These are phyloP conservation scores for Euthynnus affinis DNA, from an alignment of 2,797 vertebrate species.

Conservation along the genomic window DNA sequence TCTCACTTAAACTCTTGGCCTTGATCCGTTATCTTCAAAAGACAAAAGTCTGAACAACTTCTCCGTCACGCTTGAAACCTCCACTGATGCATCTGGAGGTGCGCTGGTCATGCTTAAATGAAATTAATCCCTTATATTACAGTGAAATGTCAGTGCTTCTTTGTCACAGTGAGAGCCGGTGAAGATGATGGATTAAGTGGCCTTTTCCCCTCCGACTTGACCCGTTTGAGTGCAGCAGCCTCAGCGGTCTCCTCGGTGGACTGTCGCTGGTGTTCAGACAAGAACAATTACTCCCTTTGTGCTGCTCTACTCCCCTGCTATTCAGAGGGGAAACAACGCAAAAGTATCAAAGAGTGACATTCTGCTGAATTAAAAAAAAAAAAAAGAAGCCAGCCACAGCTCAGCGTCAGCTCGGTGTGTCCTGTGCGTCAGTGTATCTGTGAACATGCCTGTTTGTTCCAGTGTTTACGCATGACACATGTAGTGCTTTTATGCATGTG, in stretches of 20 bases:
- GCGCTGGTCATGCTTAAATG: constrained; percentile 1
- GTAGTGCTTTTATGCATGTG: constrained; percentile 39
- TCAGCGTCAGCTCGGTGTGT: constrained; percentile 12
- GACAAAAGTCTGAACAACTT: constrained; percentile 40
- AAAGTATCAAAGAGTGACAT: constrained; percentile 66
- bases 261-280: constrained; percentile 69
- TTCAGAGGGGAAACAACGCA: constrained; percentile 63
- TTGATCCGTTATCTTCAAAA: constrained; percentile 41
- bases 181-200: constrained; percentile 63
- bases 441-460: constrained; percentile 33
- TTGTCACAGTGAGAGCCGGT: constrained; percentile 36
- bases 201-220: constrained; percentile 51
- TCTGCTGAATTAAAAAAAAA: constrained; percentile 61
- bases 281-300: constrained; percentile 83
- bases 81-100: neutral
- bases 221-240: constrained; percentile 57
- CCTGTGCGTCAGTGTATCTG: constrained; percentile 19
- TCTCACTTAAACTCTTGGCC: constrained; percentile 38
- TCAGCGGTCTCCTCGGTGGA: constrained; percentile 48
- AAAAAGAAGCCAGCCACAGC: constrained; percentile 49
- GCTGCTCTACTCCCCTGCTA: constrained; percentile 67
- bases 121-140: constrained; percentile 24
- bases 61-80: constrained; percentile 7
- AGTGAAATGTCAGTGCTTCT: constrained; percentile 23
- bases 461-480: constrained; percentile 55